phyloP scores from a whole-genome alignment of 2,113 vertebrate genomes.

The Meleagris gallopavo region DNA sequence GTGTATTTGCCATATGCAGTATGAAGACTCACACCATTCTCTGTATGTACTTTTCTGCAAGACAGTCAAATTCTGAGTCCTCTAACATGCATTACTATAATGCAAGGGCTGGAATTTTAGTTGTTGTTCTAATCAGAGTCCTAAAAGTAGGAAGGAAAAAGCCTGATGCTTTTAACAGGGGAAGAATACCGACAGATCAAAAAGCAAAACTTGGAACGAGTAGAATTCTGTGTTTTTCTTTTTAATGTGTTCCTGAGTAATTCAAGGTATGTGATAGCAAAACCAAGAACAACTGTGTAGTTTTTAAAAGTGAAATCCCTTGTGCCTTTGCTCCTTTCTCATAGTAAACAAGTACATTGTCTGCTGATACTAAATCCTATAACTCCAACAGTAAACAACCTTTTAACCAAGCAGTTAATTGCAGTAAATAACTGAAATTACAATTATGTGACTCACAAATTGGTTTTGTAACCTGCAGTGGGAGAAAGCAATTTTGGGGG shows the following conservation, averaged over 20 bases:
- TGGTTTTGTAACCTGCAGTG: not conserved
- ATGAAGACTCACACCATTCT: accelerated
- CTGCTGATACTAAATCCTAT: not conserved
- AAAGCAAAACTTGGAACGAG: not conserved
- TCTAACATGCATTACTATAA: not conserved
- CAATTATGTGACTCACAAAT: not conserved
- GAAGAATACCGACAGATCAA: not conserved
- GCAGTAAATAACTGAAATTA: not conserved
- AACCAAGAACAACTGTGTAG: not conserved
- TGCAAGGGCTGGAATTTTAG: not conserved
- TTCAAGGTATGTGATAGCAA: not conserved
- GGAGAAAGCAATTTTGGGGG: not conserved
- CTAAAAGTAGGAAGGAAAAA: not conserved
- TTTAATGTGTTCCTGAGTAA: not conserved
- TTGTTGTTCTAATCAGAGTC: not conserved
- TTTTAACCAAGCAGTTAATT: not conserved
- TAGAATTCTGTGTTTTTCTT: not conserved
- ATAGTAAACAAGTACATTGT: not conserved
- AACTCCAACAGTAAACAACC: not conserved
- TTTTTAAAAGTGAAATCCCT: not conserved
- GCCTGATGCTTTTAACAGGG: not conserved
- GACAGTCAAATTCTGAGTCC: not conserved
- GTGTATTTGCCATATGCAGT: not conserved
- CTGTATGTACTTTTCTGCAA: not conserved
- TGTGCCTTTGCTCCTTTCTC: not conserved